Conservation (phyloP, 2,888 invertebrate genomes). For the Tinea semifulvella region DNA sequence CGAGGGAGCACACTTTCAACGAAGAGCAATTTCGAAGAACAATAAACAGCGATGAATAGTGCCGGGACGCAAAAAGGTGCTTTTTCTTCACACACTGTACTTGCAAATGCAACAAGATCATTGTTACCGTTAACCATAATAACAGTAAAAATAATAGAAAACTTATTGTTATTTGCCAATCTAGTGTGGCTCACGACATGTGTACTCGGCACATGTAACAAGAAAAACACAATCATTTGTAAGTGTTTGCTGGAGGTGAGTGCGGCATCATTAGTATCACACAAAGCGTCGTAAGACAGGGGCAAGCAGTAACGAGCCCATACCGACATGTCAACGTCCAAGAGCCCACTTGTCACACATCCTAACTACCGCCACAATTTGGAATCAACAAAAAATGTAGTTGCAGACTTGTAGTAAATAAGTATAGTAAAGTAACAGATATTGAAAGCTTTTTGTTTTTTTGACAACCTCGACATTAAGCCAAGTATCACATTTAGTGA, state of each 20-base stretch:
- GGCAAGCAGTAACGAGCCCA: slow-evolving; percentile 56
- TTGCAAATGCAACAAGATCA: slow-evolving; percentile 24
- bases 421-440: no score
- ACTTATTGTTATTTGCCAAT: background rate
- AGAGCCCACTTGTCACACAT: slow-evolving; percentile 51
- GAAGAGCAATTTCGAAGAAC: slow-evolving; percentile 60
- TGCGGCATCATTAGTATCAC: slow-evolving; percentile 48
- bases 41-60: slow-evolving; percentile 56
- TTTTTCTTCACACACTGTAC: slow-evolving; percentile 56
- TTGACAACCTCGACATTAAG: no score
- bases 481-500: no score
- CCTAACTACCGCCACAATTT: background rate
- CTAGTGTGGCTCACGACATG: background rate
- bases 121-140: background rate
- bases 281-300: slow-evolving; percentile 38
- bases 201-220: background rate
- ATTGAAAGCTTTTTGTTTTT: no score
- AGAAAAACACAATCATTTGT: slow-evolving; percentile 6
- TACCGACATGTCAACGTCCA: slow-evolving; percentile 48
- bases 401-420: no score
- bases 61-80: slow-evolving; percentile 54
- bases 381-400: no score
- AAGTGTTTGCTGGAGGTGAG: slow-evolving; percentile 2
- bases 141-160: background rate
- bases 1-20: slow-evolving; percentile 47